Conservation (phyloP, 2,113 vertebrate genomes). For the Dermatemys mawii region DNA sequence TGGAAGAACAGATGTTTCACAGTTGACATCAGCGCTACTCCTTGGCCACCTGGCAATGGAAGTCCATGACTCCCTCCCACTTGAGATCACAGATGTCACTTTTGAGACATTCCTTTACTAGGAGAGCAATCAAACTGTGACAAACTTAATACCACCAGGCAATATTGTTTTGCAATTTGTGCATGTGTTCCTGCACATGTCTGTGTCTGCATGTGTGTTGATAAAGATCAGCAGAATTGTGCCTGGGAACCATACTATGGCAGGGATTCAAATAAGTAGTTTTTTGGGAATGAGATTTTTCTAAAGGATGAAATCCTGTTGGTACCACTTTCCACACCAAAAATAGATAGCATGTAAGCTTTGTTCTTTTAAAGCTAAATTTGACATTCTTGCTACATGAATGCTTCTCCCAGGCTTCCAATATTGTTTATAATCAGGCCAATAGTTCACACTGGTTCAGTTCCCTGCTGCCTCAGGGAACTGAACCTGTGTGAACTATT, state of each 20-base stretch:
- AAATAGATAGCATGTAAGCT: background rate
- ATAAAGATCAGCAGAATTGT: background rate
- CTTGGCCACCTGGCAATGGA: constrained; percentile 57
- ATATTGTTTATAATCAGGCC: background rate
- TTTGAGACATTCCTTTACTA: background rate
- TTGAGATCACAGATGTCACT: constrained; percentile 36
- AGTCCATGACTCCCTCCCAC: background rate
- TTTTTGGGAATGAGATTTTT: background rate
- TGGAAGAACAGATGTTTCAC: constrained; percentile 49
- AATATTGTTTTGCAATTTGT: background rate
- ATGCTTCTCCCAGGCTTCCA: background rate
- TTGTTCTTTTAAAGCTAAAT: background rate
- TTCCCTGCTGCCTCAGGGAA: accelerated
- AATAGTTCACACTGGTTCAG: accelerated
- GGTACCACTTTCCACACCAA: background rate
- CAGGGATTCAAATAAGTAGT: background rate
- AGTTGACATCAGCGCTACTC: background rate
- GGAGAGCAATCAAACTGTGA: constrained; percentile 1
- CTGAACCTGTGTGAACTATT: accelerated
- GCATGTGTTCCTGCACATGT: accelerated
- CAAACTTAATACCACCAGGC: background rate
- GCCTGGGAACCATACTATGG: background rate
- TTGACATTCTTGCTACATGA: background rate
- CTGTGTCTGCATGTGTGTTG: background rate
- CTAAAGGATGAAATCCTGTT: background rate